Evolutionary conservation across 37 sponge, comb jelly and placozoan genomes (phyloP), one percentile per base, ranked within the genome.

Genomic region (Ephydatia muelleri): DNA sequence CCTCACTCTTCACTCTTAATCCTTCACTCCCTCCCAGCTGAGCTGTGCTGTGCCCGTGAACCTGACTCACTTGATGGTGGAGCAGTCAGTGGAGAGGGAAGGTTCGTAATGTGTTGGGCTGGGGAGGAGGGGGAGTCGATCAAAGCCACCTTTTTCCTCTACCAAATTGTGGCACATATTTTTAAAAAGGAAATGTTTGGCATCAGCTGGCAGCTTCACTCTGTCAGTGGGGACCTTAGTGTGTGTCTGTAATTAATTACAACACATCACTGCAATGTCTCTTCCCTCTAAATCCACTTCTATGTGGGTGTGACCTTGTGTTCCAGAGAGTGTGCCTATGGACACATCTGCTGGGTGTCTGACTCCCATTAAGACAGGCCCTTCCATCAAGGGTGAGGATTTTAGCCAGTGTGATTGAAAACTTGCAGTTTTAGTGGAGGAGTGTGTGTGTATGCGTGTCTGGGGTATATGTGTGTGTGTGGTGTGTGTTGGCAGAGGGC

Each of bases 91-190:
- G 48, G 36, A 72, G 69, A 67, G 68, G 70, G 67, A 47, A 22
- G 80, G 68, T 68, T 37, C 49, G 86, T 36, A 80, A 90, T 68
- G 43, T 73, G 76, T 40, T 39, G 37, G 33, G 83, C 79, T 31
- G 75, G 89, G 71, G 66, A 40, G 43, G 34, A 43, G 25, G 23
- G 34, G 28, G 88, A 87, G 30, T 38, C 47, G 29, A n/a, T n/a
- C n/a, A n/a, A n/a, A n/a, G n/a, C n/a, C n/a, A 43, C 8, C 47
- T 8, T 8, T 43, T 43, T 43, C 47, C 47, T 8, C 47, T 8
- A 43, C 47, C 47, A n/a, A n/a, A n/a, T n/a, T n/a, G n/a, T n/a
- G n/a, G n/a, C n/a, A n/a, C n/a, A n/a, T n/a, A n/a, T n/a, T n/a
- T n/a, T n/a, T n/a, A n/a, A n/a, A n/a, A n/a, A n/a, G n/a, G n/a